Conservation (phyloP, 2,888 invertebrate species). For the Cataglyphis altisquamis region DNA sequence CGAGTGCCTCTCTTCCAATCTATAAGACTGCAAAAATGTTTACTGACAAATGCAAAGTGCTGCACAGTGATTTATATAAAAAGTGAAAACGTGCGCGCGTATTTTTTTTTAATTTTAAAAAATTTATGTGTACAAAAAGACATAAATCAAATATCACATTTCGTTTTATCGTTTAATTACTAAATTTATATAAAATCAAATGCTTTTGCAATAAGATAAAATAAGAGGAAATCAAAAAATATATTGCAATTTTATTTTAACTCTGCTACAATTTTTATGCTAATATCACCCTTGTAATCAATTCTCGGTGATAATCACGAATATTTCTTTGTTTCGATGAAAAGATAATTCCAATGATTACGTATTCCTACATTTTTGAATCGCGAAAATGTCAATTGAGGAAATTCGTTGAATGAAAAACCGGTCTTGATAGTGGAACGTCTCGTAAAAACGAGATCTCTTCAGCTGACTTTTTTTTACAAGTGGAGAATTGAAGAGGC, state of each 20-base stretch:
- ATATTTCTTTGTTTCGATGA: background rate
- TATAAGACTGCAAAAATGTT: constrained; percentile 22
- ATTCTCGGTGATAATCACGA: background rate
- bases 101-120: background rate
- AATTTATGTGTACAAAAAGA: background rate
- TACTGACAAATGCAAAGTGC: background rate
- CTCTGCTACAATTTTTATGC: background rate
- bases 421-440: constrained; percentile 26
- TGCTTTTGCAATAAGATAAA: background rate
- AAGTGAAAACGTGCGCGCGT: background rate
- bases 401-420: constrained; percentile 20
- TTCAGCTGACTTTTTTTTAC: constrained; percentile 17
- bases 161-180: background rate
- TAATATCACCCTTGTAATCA: background rate
- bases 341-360: constrained; percentile 22
- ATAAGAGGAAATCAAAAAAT: background rate
- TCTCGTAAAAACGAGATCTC: constrained; percentile 44
- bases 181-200: background rate
- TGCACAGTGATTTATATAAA: constrained; percentile 24
- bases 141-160: background rate
- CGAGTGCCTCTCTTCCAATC: constrained; percentile 6
- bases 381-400: constrained; percentile 21
- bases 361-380: constrained; percentile 13
- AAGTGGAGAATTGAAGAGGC: constrained; percentile 43
- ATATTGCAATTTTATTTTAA: background rate